Conservation (phyloP, 2,888 invertebrate genomes). For the Venustoraphidia nigricollis region DNA sequence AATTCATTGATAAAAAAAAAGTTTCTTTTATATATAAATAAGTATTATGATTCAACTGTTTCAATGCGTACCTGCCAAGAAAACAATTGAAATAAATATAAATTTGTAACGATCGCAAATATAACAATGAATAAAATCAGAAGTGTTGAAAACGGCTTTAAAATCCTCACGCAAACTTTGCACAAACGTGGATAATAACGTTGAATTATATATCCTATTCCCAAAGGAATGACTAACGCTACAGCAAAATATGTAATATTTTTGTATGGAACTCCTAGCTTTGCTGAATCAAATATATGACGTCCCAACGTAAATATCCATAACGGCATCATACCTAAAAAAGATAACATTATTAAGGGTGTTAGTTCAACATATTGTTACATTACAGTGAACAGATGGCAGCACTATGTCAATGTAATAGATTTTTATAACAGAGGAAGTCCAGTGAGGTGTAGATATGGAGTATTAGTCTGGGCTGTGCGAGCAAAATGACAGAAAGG, state of each 20-base stretch:
- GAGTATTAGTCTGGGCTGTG: no score
- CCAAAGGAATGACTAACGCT: constrained; percentile 62
- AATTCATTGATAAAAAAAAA: background rate
- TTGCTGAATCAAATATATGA: constrained; percentile 51
- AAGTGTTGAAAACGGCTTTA: constrained; percentile 70
- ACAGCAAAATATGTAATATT: constrained; percentile 60
- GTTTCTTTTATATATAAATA: no score
- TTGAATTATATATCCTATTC: constrained; percentile 51
- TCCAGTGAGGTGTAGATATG: no score
- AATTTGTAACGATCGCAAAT: constrained; percentile 78
- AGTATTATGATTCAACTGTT: background rate
- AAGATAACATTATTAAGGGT: background rate
- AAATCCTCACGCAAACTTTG: constrained; percentile 54
- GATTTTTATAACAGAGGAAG: no score
- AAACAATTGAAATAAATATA: constrained; percentile 77
- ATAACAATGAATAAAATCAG: constrained; percentile 70
- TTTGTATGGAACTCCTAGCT: constrained; percentile 60
- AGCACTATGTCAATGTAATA: no score
- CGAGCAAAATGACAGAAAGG: no score
- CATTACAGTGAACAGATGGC: no score
- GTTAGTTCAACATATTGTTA: no score
- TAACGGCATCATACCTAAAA: constrained; percentile 67
- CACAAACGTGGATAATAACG: constrained; percentile 50
- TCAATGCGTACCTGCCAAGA: constrained; percentile 58
- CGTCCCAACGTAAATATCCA: constrained; percentile 83